Percentiles rank a stretch among this genome's conserved stretches.
Evolutionary conservation across 2,888 invertebrate genomes (phyloP).

Genomic region (Plemyria rubiginata): DNA sequence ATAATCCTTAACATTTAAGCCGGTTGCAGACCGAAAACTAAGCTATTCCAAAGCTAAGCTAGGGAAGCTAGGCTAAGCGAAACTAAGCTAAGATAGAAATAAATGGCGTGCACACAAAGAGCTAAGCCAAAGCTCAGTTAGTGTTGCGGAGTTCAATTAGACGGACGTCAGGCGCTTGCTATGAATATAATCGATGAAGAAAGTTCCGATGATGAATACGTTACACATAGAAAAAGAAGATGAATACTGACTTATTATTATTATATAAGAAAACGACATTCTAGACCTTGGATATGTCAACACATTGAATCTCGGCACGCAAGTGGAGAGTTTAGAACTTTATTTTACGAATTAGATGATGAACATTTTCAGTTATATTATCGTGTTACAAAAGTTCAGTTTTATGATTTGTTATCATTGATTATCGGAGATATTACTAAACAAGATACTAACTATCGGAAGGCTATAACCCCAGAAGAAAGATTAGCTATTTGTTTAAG

Average conservation of each 20-base stretch:
- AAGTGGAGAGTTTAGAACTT: conserved; percentile 21
- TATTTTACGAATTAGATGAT: conserved; percentile 27
- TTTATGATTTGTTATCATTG: conserved; percentile 28
- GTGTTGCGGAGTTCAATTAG: conserved; percentile 37
- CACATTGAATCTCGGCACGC: conserved; percentile 28
- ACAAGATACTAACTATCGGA: conserved; percentile 31
- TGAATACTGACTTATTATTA: conserved; percentile 36
- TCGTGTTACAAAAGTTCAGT: conserved; percentile 32
- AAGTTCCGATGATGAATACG: conserved; percentile 37
- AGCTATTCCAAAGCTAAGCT: conserved; percentile 32
- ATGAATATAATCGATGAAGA: conserved; percentile 38
- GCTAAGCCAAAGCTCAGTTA: conserved; percentile 41
- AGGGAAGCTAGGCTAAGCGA: conserved; percentile 31
- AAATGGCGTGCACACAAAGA: conserved; percentile 39
- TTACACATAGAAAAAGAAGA: conserved; percentile 37
- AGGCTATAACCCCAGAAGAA: conserved; percentile 36
- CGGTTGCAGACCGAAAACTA: conserved; percentile 24
- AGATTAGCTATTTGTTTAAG: conserved; percentile 38
- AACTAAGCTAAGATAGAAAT: conserved; percentile 31
- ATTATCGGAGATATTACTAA: conserved; percentile 27
- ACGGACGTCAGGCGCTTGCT: conserved; percentile 32
- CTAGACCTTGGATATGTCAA: conserved; percentile 31
- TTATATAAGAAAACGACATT: conserved; percentile 22
- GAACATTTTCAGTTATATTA: conserved; percentile 34
- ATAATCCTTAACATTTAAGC: too few relatives aligned